phyloP scores from a whole-genome alignment of 2,113 vertebrate genomes.

The Donacobius atricapilla region DNA sequence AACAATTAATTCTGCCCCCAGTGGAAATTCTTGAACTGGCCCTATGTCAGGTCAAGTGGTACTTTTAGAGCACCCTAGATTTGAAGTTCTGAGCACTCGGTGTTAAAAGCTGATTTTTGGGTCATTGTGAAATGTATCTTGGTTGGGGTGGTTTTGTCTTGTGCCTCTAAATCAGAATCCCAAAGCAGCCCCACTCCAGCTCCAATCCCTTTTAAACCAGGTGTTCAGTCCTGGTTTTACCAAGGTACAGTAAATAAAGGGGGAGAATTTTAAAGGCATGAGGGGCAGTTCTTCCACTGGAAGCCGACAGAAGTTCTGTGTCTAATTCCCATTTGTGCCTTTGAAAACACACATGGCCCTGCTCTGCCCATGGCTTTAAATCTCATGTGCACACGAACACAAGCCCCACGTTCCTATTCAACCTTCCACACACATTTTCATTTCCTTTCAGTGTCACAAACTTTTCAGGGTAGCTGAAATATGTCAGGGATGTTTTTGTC shows the following conservation, averaged over 20 bases:
- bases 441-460: constrained; percentile 33
- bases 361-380: constrained; percentile 22
- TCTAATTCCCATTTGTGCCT: constrained; percentile 5
- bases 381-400: not conserved
- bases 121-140: not conserved
- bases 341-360: not conserved
- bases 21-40: not conserved
- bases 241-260: not conserved
- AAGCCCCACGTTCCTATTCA: not conserved
- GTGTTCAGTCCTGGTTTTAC: not conserved
- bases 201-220: not conserved
- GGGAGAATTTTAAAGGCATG: not conserved
- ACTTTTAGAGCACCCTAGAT: not conserved
- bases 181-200: not conserved
- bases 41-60: not conserved
- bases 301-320: not conserved
- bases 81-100: not conserved
- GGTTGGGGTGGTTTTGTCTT: not conserved
- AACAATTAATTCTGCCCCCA: not conserved
- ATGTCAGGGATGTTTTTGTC: constrained; percentile 14
- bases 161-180: not conserved
- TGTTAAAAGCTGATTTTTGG: not conserved
- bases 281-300: not conserved
- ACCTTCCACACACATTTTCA: not conserved
- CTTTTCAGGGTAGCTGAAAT: not conserved